phyloP scores from a whole-genome alignment of 2,888 invertebrate species.

The Coelopa pilipes region DNA sequence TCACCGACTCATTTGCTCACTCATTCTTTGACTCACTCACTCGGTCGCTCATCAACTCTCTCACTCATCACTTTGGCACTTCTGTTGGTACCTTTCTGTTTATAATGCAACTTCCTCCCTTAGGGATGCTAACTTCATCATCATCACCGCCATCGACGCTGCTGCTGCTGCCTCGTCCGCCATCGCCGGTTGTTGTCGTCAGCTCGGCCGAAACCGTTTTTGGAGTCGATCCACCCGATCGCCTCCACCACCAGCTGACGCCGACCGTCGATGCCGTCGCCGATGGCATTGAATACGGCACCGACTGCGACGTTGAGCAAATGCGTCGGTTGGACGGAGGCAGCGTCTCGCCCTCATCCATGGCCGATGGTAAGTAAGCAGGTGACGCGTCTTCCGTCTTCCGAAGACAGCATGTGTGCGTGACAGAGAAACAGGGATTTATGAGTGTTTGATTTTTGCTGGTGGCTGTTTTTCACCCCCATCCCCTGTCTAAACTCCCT shows the following conservation, averaged over 20 bases:
- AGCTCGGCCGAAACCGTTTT: slow-evolving; percentile 1
- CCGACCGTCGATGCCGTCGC: slow-evolving; percentile 55
- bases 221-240: background rate
- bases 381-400: background rate
- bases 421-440: slow-evolving; percentile 14
- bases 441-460: slow-evolving; percentile 1
- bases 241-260: slow-evolving; percentile 30
- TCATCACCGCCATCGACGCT: slow-evolving; percentile 23
- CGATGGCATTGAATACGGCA: slow-evolving; percentile 74
- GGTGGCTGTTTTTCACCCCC: background rate
- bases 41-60: background rate
- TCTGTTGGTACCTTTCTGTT: slow-evolving; percentile 1
- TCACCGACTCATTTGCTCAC: slow-evolving; percentile 8
- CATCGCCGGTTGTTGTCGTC: slow-evolving; percentile 23
- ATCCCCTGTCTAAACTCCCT: too few species aligned
- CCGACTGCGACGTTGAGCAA: slow-evolving; percentile 71
- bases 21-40: background rate
- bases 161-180: slow-evolving; percentile 21
- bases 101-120: slow-evolving; percentile 26
- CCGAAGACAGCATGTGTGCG: slow-evolving; percentile 10
- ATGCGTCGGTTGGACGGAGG: slow-evolving; percentile 58
- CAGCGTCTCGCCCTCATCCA: slow-evolving; percentile 38
- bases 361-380: slow-evolving; percentile 50
- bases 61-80: background rate
- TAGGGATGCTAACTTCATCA: slow-evolving; percentile 22